phyloP scores from a whole-genome alignment of 2,113 vertebrate species.

The Glareola pratincola region DNA sequence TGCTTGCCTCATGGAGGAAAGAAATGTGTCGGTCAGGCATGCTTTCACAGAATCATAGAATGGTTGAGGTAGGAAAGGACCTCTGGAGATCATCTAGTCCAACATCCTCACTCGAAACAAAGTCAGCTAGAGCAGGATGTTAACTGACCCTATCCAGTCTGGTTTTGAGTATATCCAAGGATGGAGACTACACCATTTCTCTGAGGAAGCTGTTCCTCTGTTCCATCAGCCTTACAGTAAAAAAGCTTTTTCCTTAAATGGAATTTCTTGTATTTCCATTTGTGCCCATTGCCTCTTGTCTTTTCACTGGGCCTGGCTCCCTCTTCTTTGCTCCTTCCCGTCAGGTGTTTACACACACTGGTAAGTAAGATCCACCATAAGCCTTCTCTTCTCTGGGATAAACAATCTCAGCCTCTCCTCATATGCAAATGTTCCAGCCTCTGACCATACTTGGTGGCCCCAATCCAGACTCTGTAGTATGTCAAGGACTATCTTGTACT shows the following conservation, averaged over 20 bases:
- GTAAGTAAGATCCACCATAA: background rate
- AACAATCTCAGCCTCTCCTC: background rate
- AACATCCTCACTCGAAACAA: background rate
- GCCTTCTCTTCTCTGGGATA: background rate
- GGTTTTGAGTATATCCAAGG: background rate
- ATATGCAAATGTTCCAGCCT: background rate
- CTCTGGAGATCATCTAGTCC: background rate
- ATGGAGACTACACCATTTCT: background rate
- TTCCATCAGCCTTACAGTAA: background rate
- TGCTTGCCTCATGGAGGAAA: background rate
- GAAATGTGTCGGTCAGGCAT: background rate
- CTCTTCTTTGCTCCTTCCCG: background rate
- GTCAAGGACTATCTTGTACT: background rate
- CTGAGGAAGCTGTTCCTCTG: background rate
- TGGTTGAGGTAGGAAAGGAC: background rate
- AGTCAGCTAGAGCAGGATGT: background rate
- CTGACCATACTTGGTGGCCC: background rate
- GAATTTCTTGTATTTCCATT: background rate
- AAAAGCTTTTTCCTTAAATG: background rate
- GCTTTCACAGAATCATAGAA: background rate
- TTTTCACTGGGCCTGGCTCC: background rate
- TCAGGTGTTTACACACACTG: background rate
- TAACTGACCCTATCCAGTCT: background rate
- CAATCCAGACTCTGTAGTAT: background rate
- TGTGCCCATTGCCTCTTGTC: background rate